These are phyloP conservation scores for Myotis findleyi DNA, from an alignment of 2,797 vertebrate species.

Conservation along the genomic window DNA sequence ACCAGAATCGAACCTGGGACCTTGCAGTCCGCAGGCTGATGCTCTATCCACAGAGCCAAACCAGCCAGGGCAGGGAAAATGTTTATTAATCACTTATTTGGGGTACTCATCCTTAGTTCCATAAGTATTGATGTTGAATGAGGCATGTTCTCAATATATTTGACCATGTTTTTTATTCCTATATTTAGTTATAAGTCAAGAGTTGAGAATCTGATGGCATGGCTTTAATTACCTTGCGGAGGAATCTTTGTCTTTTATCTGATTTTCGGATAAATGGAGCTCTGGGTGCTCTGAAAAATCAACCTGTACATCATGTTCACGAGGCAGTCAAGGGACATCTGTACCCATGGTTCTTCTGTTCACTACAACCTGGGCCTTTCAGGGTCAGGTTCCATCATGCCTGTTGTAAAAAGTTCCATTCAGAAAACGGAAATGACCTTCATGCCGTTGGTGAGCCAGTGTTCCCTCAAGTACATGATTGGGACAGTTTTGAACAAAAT, in stretches of 20 bases:
- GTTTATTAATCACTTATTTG: background rate
- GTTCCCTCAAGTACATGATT: slow-evolving; percentile 80
- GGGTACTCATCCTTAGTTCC: background rate
- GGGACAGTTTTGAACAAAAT: slow-evolving; percentile 74
- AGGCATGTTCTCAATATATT: background rate
- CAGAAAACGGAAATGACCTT: slow-evolving; percentile 83
- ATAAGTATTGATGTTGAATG: background rate
- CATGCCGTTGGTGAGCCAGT: slow-evolving; percentile 78
- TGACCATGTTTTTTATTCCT: background rate
- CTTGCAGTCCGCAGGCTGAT: too few relatives aligned
- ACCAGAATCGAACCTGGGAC: too few relatives aligned
- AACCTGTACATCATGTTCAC: slow-evolving; percentile 7
- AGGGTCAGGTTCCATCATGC: slow-evolving; percentile 44
- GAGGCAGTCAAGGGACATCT: background rate
- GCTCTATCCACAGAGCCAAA: too few relatives aligned
- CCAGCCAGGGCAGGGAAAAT: background rate
- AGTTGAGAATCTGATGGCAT: slow-evolving; percentile 63
- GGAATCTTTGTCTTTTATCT: slow-evolving; percentile 68
- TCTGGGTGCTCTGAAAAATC: slow-evolving; percentile 73
- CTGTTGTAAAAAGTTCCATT: slow-evolving; percentile 69
- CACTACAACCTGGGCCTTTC: background rate
- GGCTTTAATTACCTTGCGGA: slow-evolving; percentile 81
- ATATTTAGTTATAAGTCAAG: background rate
- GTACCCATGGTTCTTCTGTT: background rate
- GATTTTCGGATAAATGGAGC: slow-evolving; percentile 54